Percentiles rank a stretch among this genome's conserved stretches.
Evolutionary conservation across 2,113 vertebrate genomes (phyloP).

Genomic region (Merops nubicus): DNA sequence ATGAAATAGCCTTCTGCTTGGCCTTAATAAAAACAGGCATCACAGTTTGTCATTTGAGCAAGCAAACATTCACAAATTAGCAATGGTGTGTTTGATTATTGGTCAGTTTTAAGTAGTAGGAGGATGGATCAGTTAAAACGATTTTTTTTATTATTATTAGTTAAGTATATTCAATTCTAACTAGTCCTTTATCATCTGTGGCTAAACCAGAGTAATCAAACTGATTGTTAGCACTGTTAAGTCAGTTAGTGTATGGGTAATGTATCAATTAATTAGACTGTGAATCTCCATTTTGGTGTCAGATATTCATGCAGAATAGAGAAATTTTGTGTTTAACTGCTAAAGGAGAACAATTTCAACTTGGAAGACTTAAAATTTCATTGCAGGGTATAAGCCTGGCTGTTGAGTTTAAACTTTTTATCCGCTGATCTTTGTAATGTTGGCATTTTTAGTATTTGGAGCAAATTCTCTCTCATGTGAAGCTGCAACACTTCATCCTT

Average conservation of each 20-base stretch:
- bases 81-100: neutral
- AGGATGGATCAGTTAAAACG: neutral
- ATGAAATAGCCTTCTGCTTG: neutral
- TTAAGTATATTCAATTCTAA: neutral
- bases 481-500: neutral
- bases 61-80: neutral
- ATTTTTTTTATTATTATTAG: neutral
- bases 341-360: neutral
- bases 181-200: neutral
- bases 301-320: neutral
- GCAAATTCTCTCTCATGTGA: neutral
- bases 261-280: neutral
- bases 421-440: neutral
- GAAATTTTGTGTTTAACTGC: neutral
- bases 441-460: neutral
- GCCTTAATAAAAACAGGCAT: neutral
- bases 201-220: neutral
- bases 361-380: neutral
- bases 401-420: neutral
- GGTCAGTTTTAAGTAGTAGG: neutral
- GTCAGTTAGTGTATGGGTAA: neutral
- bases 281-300: neutral
- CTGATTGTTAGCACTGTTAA: neutral
- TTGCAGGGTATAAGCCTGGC: neutral
- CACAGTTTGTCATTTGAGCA: neutral